phyloP scores from a whole-genome alignment of 2,888 invertebrate genomes.

The Cosmia trapezina region DNA sequence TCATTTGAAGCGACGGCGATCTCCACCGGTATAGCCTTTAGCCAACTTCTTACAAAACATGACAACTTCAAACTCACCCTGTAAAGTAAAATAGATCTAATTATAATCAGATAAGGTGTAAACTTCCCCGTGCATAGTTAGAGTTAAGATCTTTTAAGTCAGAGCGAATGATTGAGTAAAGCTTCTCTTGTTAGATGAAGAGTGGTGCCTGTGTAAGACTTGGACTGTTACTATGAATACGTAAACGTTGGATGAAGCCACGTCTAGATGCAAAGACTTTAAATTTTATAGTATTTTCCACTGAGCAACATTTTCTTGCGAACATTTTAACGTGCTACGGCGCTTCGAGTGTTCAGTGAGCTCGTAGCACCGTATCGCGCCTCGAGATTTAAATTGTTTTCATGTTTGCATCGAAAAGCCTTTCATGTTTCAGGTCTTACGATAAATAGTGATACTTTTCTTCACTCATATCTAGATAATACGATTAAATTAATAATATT shows the following conservation, averaged over 20 bases:
- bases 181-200: slow-evolving; percentile 82
- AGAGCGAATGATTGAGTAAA: slow-evolving; percentile 73
- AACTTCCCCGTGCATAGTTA: slow-evolving; percentile 20
- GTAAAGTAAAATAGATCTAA: slow-evolving; percentile 56
- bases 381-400: slow-evolving; percentile 46
- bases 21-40: slow-evolving; percentile 77
- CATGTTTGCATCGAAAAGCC: slow-evolving; percentile 3
- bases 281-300: slow-evolving; percentile 59
- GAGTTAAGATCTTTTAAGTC: slow-evolving; percentile 50
- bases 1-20: slow-evolving; percentile 83
- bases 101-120: not conserved
- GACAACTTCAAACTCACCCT: slow-evolving; percentile 4
- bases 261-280: slow-evolving; percentile 72
- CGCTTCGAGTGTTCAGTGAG: slow-evolving; percentile 56
- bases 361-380: slow-evolving; percentile 48
- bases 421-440: slow-evolving; percentile 16
- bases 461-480: slow-evolving; percentile 32
- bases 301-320: slow-evolving; percentile 46
- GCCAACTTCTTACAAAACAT: slow-evolving; percentile 51
- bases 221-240: slow-evolving; percentile 84
- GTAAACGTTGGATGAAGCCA: slow-evolving; percentile 80
- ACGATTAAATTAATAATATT: slow-evolving; percentile 44
- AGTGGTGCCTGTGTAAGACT: slow-evolving; percentile 81
- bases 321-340: slow-evolving; percentile 51
- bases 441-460: slow-evolving; percentile 4